phyloP scores from a whole-genome alignment of 1,140 invertebrate species.

The Drosophila kepulauana region DNA sequence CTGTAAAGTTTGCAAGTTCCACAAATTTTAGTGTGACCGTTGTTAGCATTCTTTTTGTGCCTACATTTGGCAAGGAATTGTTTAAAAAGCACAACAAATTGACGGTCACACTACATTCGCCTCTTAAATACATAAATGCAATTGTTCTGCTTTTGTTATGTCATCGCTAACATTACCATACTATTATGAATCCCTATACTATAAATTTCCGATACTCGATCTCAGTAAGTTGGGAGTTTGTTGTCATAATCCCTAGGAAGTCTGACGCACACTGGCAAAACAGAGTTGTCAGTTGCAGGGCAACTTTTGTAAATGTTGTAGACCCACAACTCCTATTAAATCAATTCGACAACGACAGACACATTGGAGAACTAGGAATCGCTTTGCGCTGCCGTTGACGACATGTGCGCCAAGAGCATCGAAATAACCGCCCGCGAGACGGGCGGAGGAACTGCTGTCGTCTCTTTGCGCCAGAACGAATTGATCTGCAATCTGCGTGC shows the following conservation, averaged over 20 bases:
- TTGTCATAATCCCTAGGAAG: background rate
- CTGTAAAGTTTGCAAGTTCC: too few relatives aligned
- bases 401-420: conserved; percentile 45
- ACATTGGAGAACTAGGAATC: background rate
- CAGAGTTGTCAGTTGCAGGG: background rate
- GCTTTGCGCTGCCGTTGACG: background rate
- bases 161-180: too few relatives aligned
- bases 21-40: too few relatives aligned
- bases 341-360: background rate
- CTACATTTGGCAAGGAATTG: too few relatives aligned
- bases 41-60: too few relatives aligned
- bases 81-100: too few relatives aligned
- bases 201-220: background rate
- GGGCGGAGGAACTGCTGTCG: conserved; percentile 25
- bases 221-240: background rate
- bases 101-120: too few relatives aligned
- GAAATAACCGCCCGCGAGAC: conserved; percentile 57
- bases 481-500: conserved; percentile 57
- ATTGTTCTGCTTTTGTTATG: too few relatives aligned
- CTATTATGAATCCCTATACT: too few relatives aligned
- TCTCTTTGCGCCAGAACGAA: conserved; percentile 63
- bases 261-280: too few relatives aligned
- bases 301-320: background rate
- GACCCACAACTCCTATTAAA: background rate
- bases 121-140: too few relatives aligned